Conservation (phyloP, 64 coral and sea anemone genomes). For the Actinia equina region DNA sequence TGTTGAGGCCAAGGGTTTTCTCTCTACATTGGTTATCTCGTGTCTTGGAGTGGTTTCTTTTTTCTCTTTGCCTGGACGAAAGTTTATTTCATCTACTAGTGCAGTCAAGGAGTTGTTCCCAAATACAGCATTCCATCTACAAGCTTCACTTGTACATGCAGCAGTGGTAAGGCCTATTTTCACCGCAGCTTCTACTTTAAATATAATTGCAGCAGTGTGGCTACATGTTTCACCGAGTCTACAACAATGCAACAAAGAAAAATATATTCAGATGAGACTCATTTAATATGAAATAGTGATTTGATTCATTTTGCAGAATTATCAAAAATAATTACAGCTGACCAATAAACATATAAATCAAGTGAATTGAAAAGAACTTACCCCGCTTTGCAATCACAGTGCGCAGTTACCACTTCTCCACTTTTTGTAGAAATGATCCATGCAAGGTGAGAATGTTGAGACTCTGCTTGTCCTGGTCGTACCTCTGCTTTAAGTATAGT, state of each 20-base stretch:
- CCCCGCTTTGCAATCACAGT: constrained; percentile 34
- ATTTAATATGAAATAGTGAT: neutral
- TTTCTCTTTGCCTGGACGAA: neutral
- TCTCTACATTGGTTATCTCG: neutral
- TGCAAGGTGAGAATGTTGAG: constrained; percentile 1
- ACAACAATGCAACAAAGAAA: neutral
- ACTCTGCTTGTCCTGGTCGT: constrained; percentile 46
- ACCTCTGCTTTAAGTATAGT: constrained; percentile 28
- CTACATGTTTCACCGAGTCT: constrained; percentile 41
- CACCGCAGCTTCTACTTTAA: constrained; percentile 45
- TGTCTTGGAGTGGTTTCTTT: constrained; percentile 24
- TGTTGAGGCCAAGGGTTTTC: constrained; percentile 6
- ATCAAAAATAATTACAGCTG: neutral
- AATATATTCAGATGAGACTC: neutral
- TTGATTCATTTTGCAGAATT: neutral
- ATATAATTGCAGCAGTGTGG: constrained; percentile 37
- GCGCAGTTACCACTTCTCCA: constrained; percentile 5
- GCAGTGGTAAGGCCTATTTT: constrained; percentile 43
- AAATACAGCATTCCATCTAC: constrained; percentile 56
- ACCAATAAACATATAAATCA: neutral
- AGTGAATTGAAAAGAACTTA: neutral
- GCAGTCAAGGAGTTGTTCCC: constrained; percentile 48
- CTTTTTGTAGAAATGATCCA: neutral
- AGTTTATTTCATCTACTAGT: constrained; percentile 45
- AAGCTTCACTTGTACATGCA: constrained; percentile 52